A percentile compares a stretch with the other conserved stretches of the same genome.
These are phyloP conservation scores for Trematocara unimaculatum DNA, from an alignment of 2,113 vertebrate species.

Conservation along the genomic window DNA sequence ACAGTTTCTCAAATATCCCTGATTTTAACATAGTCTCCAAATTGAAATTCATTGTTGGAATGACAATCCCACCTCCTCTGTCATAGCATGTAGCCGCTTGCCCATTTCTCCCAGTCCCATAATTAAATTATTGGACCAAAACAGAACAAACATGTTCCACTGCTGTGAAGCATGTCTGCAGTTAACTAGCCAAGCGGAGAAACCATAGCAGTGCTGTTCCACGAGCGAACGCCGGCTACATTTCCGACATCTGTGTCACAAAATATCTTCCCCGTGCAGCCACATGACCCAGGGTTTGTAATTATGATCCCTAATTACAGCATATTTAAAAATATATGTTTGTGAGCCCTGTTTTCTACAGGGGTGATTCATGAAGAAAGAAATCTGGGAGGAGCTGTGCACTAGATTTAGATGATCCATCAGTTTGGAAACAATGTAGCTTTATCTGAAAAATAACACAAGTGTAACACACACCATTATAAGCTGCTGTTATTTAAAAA, in stretches of 20 bases:
- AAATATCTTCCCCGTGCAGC: neutral
- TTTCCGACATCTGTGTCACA: constrained; percentile 1
- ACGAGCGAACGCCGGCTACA: neutral
- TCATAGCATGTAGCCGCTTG: constrained; percentile 2
- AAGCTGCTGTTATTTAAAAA: neutral
- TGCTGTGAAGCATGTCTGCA: constrained; percentile 32
- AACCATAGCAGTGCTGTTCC: neutral
- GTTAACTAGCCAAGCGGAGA: constrained; percentile 19
- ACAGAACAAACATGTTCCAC: constrained; percentile 29
- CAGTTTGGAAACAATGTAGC: neutral
- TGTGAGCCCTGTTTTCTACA: neutral
- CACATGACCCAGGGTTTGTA: neutral
- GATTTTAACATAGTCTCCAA: neutral
- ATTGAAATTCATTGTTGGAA: constrained; percentile 14
- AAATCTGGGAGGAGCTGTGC: neutral
- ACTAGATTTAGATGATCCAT: neutral
- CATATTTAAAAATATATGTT: neutral
- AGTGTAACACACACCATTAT: neutral
- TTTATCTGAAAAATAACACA: neutral
- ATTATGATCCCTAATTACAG: constrained; percentile 32
- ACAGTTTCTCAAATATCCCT: neutral
- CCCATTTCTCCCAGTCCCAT: constrained; percentile 21
- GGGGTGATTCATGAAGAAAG: neutral
- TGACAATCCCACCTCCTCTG: neutral
- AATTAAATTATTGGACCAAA: constrained; percentile 48